Evolutionary conservation across 2,113 vertebrate species (phyloP), one percentile per base, ranked within the genome.

Genomic region (Triplophysa siluroides): DNA sequence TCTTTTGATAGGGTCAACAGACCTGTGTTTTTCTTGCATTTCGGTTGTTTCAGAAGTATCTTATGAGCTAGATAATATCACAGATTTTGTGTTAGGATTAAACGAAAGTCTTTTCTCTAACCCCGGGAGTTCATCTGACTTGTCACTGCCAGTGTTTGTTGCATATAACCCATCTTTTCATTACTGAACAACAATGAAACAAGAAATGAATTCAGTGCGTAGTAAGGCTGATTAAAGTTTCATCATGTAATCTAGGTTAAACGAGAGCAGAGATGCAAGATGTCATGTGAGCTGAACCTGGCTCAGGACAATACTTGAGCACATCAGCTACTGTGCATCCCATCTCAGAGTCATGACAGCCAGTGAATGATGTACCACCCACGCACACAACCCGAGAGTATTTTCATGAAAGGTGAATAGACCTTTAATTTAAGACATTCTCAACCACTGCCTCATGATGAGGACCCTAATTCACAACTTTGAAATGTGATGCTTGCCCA

Each of bases 191-290:
- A 61, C 81, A 84, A 86, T 79, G 91, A 89, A 90, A 88, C 84
- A 87, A 88, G 85, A 81, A 87, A 89, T 91, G 89, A 91, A 90
- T 91, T 86, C 78, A 78, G 67, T 83, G 86, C 82, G 82, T 82
- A 7, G 79, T 79, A 87, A 86, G 88, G 90, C 87, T 90, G 86
- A 90, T 92, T 90, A 90, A 90, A 90, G 88, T 92, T 89, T 86
- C 83, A 88, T 78, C 78, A 84, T 76, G 67, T 66, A 85, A 84
- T 45, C 14, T 63, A 21, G 78, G 80, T 87, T 85, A 65, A 60
- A 78, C 62, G 61, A 21, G 19, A 13, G 79, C 72, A 63, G 81
- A 76, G 78, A 83, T 80, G 83, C 82, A 80, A 78, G 23, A 81
- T n/a, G 52, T 76, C 79, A 72, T 38, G 43, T 60, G 64, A 73